Conservation (phyloP, 2,113 vertebrate species). For the Campylomormyrus tamandua region DNA sequence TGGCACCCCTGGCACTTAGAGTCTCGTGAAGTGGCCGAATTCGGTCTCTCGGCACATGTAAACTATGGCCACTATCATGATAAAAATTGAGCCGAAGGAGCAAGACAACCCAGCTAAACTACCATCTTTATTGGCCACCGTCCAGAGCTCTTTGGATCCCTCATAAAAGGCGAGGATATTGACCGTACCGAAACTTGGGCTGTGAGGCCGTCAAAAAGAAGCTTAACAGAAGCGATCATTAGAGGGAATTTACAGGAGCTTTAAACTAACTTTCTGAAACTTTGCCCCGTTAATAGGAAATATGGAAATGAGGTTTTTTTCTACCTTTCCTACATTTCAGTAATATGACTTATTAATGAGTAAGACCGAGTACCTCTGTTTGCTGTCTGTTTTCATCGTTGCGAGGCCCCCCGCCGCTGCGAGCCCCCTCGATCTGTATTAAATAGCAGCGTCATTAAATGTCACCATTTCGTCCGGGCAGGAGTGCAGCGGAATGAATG, state of each 20-base stretch:
- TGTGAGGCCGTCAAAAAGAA: slow-evolving; percentile 45
- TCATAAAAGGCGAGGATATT: slow-evolving; percentile 51
- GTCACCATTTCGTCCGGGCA: slow-evolving; percentile 54
- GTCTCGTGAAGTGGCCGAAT: slow-evolving; percentile 8
- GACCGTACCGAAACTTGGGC: slow-evolving; percentile 48
- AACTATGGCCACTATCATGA: slow-evolving; percentile 45
- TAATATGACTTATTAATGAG: slow-evolving; percentile 60
- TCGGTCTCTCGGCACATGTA: slow-evolving; percentile 47
- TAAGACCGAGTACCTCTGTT: slow-evolving; percentile 45
- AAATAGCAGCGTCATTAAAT: slow-evolving; percentile 57
- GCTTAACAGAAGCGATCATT: slow-evolving; percentile 55
- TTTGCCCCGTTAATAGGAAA: slow-evolving; percentile 61
- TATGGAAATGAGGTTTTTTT: slow-evolving; percentile 59
- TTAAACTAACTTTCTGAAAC: slow-evolving; percentile 48
- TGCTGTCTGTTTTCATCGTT: slow-evolving; percentile 45
- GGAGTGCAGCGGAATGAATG: slow-evolving; percentile 48
- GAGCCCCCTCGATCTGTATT: slow-evolving; percentile 42
- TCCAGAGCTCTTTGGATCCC: slow-evolving; percentile 51
- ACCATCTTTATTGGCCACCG: slow-evolving; percentile 55
- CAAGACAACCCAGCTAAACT: slow-evolving; percentile 46
- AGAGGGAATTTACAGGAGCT: slow-evolving; percentile 55
- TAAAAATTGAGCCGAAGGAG: slow-evolving; percentile 47
- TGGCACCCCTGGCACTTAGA: background rate
- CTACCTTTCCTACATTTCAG: slow-evolving; percentile 43
- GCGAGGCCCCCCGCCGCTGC: slow-evolving; percentile 23